Percentiles rank a stretch among this genome's conserved stretches.
Evolutionary conservation across 1,140 invertebrate species (phyloP).

Genomic region (Panonychus citri): DNA sequence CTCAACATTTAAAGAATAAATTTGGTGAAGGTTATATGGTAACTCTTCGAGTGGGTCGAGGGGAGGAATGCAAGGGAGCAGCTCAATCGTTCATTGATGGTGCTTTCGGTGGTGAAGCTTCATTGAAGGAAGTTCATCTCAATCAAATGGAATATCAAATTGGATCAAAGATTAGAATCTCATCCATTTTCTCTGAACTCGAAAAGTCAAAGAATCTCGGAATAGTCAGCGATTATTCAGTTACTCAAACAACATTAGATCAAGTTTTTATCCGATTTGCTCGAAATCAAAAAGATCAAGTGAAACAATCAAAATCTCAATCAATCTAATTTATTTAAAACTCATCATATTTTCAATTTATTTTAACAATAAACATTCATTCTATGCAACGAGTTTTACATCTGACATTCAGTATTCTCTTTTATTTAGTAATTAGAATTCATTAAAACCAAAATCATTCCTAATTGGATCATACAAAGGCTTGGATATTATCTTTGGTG

Average conservation of each 20-base stretch:
- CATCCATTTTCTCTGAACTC: constrained; percentile 37
- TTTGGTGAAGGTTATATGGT: constrained; percentile 37
- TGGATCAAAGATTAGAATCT: constrained; percentile 27
- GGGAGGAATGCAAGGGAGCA: background rate
- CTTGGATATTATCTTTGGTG: too few species aligned
- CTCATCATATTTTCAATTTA: too few species aligned
- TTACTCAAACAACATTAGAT: constrained; percentile 51
- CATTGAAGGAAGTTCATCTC: constrained; percentile 15
- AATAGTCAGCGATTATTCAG: constrained; percentile 40
- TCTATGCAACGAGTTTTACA: too few species aligned
- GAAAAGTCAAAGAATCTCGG: constrained; percentile 30
- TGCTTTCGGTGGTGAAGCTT: constrained; percentile 9
- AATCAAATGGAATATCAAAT: constrained; percentile 23
- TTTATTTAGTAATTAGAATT: too few species aligned
- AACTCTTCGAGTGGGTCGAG: background rate
- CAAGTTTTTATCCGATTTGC: constrained; percentile 30
- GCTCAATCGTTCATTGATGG: constrained; percentile 9
- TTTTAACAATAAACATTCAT: too few species aligned
- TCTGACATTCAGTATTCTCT: too few species aligned
- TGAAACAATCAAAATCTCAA: too few species aligned
- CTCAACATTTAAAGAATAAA: constrained; percentile 42
- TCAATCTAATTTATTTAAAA: too few species aligned
- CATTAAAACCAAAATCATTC: too few species aligned
- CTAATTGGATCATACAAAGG: too few species aligned
- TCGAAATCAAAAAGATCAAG: constrained; percentile 12